Evolutionary conservation across 53 echinoderm and acorn worm genomes (phyloP), one percentile per base, ranked within the genome.

Genomic region (Hippasteria phrygiana): DNA sequence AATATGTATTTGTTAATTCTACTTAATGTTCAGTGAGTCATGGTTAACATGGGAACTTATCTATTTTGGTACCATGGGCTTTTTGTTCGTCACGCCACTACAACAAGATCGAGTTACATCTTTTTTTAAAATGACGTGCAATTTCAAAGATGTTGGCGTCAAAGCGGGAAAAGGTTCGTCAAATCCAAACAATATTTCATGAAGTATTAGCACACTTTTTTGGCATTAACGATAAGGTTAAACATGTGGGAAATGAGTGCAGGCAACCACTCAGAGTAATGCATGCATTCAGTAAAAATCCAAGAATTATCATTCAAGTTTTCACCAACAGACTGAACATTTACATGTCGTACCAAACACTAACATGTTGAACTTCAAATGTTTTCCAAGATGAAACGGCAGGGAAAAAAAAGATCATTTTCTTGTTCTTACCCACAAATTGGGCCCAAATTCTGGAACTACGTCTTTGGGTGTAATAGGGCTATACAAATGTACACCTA

Each of bases 1-100:
- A 81, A 81, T 81, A 64, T 81, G 81, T 81, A 45, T 81, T 43
- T 80, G 41, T 81, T 64, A 63, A 81, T 26, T 81, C 81, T 63
- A 81, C 81, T 45, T 65, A 63, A 64, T 46, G 11, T 56, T 63
- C 26, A 64, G 43, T 81, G 81, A 81, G 81, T 81, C 81, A 81
- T 43, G 43, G 37, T 81, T 29, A 81, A 81, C 65, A 81, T 17
- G 9, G 41, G 81, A 81, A 62, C 65, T 14, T 63, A 43, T 27
- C 43, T 65, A 63, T 64, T 64, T 65, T 63, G 79, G 78, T 76
- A 48, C 31, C 32, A 54, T 24, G 29, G 76, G 51, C 48, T 34
- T 48, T 1, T 33, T 76, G 48, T 76, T 51, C 16, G 47, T 76
- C 31, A 33, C 28, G 76, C 76, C 76, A 32, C 38, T 69, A 69